Evolutionary conservation across 2,888 invertebrate genomes (phyloP).

Genomic region (Rhorus exstirpatorius): DNA sequence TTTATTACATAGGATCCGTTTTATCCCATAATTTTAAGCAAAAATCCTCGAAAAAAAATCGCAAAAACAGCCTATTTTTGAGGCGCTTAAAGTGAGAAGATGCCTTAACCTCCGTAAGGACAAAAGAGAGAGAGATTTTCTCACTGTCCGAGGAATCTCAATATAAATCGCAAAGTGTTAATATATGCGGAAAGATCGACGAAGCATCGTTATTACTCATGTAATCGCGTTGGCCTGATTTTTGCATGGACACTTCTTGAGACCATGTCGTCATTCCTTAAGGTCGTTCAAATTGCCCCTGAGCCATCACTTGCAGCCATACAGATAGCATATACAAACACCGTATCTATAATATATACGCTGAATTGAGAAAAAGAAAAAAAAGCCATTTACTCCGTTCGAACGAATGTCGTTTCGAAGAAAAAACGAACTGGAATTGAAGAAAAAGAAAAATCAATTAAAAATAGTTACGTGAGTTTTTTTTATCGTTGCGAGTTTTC

Average conservation of each 20-base stretch:
- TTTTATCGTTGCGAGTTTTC: slow-evolving; percentile 25
- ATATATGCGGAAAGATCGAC: slow-evolving; percentile 55
- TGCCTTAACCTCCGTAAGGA: slow-evolving; percentile 39
- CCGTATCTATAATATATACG: too few relatives aligned
- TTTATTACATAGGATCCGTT: too few relatives aligned
- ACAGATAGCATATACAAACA: too few relatives aligned
- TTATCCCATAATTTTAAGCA: too few relatives aligned
- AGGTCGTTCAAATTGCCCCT: slow-evolving; percentile 37
- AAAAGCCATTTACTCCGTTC: too few relatives aligned
- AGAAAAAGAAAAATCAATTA: too few relatives aligned
- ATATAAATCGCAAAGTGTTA: slow-evolving; percentile 48
- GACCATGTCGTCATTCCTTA: slow-evolving; percentile 45
- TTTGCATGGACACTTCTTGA: slow-evolving; percentile 44
- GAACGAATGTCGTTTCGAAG: too few relatives aligned
- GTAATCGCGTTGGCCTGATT: slow-evolving; percentile 68
- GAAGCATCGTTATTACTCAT: slow-evolving; percentile 53
- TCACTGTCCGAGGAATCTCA: slow-evolving; percentile 6
- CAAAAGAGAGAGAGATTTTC: background rate
- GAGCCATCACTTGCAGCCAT: background rate
- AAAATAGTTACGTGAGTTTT: background rate
- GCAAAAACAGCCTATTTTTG: too few relatives aligned
- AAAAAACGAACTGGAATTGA: too few relatives aligned
- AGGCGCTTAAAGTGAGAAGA: too few relatives aligned
- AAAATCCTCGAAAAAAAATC: too few relatives aligned
- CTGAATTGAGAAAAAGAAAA: too few relatives aligned